Evolutionary conservation across 1,140 invertebrate genomes (phyloP).

Genomic region (Drosophila fuyamai): DNA sequence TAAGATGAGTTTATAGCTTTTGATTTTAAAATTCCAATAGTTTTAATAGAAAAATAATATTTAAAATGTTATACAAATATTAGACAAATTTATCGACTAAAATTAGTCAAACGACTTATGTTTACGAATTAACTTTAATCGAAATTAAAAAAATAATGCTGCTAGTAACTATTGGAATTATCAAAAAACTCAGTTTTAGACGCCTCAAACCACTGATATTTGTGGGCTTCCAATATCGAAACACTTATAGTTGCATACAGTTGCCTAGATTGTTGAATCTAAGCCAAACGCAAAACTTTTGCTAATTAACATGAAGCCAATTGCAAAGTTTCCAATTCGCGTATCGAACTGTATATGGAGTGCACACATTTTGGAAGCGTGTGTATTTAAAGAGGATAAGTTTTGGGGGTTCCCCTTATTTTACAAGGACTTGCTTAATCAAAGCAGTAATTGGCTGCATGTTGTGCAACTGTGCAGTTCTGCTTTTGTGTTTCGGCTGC

Average conservation of each 20-base stretch:
- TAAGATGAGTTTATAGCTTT: too few species aligned
- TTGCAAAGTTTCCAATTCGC: conserved; percentile 39
- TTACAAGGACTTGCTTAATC: conserved; percentile 30
- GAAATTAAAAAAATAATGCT: background rate
- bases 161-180: background rate
- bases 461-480: conserved; percentile 46
- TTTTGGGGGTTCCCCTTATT: conserved; percentile 5
- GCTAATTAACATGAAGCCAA: conserved; percentile 40
- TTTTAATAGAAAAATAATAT: background rate
- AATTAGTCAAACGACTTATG: too few species aligned
- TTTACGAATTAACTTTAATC: too few species aligned
- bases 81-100: too few species aligned
- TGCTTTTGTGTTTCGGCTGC: conserved; percentile 18
- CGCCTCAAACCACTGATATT: background rate
- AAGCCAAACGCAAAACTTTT: conserved; percentile 37
- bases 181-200: background rate
- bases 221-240: conserved; percentile 16
- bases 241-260: conserved; percentile 1
- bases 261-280: conserved; percentile 7
- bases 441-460: conserved; percentile 48
- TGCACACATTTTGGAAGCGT: conserved; percentile 21
- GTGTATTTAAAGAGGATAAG: conserved; percentile 8
- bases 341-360: conserved; percentile 40
- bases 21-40: too few species aligned
- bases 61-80: background rate